Percentiles rank a stretch among this genome's conserved stretches.
Evolutionary conservation across 2,797 vertebrate genomes (phyloP).

Genomic region (Myotis myotis): DNA sequence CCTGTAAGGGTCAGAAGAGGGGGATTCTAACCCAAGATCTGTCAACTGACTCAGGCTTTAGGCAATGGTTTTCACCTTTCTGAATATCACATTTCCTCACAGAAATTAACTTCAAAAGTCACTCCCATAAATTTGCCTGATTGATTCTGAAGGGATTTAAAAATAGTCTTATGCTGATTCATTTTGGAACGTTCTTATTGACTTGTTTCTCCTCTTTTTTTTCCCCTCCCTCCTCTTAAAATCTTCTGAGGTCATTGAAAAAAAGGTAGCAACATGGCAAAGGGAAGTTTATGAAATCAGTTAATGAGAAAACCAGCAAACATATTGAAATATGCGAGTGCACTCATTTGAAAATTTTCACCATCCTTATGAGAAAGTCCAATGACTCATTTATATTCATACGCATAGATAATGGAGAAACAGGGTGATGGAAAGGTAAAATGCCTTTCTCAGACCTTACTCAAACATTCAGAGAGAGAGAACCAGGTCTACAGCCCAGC

Average conservation of each 20-base stretch:
- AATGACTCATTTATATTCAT: background rate
- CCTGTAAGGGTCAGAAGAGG: background rate
- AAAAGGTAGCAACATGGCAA: background rate
- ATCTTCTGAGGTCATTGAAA: background rate
- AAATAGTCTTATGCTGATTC: slow-evolving; percentile 10
- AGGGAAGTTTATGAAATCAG: background rate
- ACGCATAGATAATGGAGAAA: background rate
- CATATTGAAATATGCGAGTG: background rate
- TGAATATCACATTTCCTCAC: background rate
- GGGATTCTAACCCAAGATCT: background rate
- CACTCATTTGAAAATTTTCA: background rate
- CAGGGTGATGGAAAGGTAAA: background rate
- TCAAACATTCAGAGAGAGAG: background rate
- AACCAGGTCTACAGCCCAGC: background rate
- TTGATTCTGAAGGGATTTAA: slow-evolving; percentile 21
- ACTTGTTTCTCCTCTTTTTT: background rate
- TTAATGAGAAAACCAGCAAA: background rate
- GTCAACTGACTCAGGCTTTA: background rate
- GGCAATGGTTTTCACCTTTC: background rate
- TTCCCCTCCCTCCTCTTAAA: background rate
- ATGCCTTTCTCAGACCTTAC: background rate
- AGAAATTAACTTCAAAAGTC: background rate
- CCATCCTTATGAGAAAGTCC: background rate
- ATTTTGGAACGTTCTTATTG: background rate
- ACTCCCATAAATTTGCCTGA: slow-evolving; percentile 10